Conservation (phyloP, 2,113 vertebrate genomes). For the Saguinus midas region DNA sequence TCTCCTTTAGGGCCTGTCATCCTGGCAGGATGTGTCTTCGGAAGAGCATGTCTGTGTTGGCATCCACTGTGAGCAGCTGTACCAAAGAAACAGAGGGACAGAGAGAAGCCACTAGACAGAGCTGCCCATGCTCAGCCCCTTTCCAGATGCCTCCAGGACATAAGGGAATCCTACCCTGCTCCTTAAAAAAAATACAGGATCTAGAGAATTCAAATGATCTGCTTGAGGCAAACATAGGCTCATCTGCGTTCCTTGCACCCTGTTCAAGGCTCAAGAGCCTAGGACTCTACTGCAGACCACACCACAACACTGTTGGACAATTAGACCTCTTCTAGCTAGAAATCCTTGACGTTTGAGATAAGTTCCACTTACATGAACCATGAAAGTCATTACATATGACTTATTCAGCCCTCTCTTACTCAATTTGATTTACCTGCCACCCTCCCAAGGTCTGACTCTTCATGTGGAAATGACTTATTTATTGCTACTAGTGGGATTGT, state of each 20-base stretch:
- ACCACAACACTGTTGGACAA: neutral
- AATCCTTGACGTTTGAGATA: neutral
- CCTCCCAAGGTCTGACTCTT: neutral
- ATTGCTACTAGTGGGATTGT: neutral
- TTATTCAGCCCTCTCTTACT: neutral
- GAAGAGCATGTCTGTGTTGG: conserved; percentile 41
- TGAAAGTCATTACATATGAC: neutral
- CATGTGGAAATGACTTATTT: neutral
- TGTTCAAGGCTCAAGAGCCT: neutral
- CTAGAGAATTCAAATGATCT: neutral
- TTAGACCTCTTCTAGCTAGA: neutral
- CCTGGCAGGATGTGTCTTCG: neutral
- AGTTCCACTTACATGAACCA: neutral
- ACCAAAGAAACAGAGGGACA: neutral
- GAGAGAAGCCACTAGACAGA: neutral
- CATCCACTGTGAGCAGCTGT: conserved; percentile 32
- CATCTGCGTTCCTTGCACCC: neutral
- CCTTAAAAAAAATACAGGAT: neutral
- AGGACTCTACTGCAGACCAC: neutral
- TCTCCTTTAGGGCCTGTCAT: conserved; percentile 4
- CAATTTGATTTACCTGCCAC: neutral
- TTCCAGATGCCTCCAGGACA: neutral
- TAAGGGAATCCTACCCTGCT: neutral
- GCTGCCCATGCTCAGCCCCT: neutral
- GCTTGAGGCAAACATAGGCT: neutral